A percentile compares a stretch with the other conserved stretches of the same genome.
These are phyloP conservation scores for Carollia perspicillata DNA, from an alignment of 2,113 vertebrate species.

Conservation along the genomic window DNA sequence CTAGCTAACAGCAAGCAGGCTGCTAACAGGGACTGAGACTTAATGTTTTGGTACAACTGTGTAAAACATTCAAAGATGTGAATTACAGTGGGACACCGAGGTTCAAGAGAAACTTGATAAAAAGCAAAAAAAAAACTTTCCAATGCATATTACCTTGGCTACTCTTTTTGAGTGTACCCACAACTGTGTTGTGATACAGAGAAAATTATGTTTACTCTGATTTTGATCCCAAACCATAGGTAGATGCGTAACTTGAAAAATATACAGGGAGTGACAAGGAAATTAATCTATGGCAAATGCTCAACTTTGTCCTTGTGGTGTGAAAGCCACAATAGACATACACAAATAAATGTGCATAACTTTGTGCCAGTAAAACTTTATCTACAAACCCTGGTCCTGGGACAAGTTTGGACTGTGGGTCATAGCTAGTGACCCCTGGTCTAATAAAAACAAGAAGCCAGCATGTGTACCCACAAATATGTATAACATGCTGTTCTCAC, in stretches of 20 bases:
- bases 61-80: background rate
- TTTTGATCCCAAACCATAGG: background rate
- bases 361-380: background rate
- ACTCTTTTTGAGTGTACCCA: background rate
- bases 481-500: background rate
- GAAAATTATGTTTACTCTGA: background rate
- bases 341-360: background rate
- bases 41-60: background rate
- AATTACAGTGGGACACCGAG: background rate
- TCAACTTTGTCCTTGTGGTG: background rate
- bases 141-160: rapidly evolving
- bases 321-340: background rate
- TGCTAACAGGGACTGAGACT: background rate
- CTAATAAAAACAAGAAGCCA: background rate
- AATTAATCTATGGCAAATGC: background rate
- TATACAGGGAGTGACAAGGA: background rate
- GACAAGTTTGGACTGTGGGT: background rate
- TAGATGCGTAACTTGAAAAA: background rate
- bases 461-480: background rate
- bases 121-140: background rate
- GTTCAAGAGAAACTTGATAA: background rate
- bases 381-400: background rate
- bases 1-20: background rate
- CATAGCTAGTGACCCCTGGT: background rate
- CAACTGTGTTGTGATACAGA: background rate